Conservation (phyloP, 2,888 invertebrate species). For the Cryptus viduatorius region DNA sequence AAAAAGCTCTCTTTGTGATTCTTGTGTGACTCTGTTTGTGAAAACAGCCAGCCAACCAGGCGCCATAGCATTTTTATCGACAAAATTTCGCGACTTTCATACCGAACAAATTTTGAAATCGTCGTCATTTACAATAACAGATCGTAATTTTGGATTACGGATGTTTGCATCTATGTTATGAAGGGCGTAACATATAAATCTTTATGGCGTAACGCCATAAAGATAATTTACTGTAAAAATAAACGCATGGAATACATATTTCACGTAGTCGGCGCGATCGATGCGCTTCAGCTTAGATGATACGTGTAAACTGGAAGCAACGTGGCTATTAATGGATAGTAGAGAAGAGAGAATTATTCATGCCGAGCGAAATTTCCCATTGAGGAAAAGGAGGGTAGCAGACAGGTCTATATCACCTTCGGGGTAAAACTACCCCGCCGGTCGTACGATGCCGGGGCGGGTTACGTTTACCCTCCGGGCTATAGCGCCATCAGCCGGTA, state of each 20-base stretch:
- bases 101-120: too few species aligned
- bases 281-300: neutral
- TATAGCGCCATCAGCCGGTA: slow-evolving; percentile 64
- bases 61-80: too few species aligned
- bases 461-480: slow-evolving; percentile 58
- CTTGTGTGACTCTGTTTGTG: too few species aligned
- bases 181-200: too few species aligned
- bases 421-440: slow-evolving; percentile 53
- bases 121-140: too few species aligned
- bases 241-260: neutral
- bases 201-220: too few species aligned
- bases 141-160: too few species aligned
- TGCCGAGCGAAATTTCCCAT: slow-evolving; percentile 3
- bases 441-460: slow-evolving; percentile 32
- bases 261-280: neutral
- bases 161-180: neutral
- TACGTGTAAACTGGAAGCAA: neutral
- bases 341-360: neutral
- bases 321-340: neutral
- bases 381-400: slow-evolving; percentile 28
- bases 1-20: too few species aligned
- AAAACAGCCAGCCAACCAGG: too few species aligned
- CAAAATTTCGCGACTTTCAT: too few species aligned
- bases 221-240: neutral
- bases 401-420: slow-evolving; percentile 5